phyloP scores from a whole-genome alignment of 2,113 vertebrate genomes.

The Aptenodytes patagonicus region DNA sequence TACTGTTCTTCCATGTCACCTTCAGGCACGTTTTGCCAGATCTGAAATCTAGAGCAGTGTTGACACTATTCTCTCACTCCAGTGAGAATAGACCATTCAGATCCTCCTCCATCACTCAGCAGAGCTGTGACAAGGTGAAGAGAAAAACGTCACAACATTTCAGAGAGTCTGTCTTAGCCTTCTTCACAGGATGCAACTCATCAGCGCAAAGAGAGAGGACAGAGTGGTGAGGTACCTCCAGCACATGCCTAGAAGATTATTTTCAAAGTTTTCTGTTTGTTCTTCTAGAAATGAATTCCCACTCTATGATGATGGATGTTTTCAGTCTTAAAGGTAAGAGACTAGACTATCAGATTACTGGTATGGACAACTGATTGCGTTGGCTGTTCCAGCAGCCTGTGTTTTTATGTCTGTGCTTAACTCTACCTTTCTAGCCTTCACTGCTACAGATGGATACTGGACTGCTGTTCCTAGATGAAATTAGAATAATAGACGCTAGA shows the following conservation, averaged over 20 bases:
- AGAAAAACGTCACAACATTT: conserved; percentile 63
- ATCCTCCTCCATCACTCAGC: conserved; percentile 64
- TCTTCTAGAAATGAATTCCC: conserved; percentile 64
- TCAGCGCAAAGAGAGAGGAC: conserved; percentile 49
- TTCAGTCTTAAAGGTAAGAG: conserved; percentile 48
- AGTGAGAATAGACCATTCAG: conserved; percentile 70
- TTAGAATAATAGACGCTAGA: background rate
- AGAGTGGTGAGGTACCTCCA: conserved; percentile 40
- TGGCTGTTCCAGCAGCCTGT: background rate
- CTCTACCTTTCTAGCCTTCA: background rate
- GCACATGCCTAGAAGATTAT: conserved; percentile 45
- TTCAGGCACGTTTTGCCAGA: conserved; percentile 57
- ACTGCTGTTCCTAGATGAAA: background rate
- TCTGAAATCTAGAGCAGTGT: conserved; percentile 68
- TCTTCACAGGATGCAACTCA: conserved; percentile 68
- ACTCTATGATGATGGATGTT: conserved; percentile 61
- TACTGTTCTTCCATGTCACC: conserved; percentile 13
- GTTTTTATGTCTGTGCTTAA: background rate
- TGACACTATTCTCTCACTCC: conserved; percentile 63
- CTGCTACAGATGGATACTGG: background rate
- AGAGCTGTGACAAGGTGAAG: conserved; percentile 69
- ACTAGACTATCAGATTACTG: conserved; percentile 64
- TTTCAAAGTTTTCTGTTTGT: conserved; percentile 69
- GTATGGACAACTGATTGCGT: background rate
- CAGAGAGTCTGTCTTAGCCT: conserved; percentile 53